Base-by-base conservation (phyloP, 2,888 invertebrate species). In the Notodonta dromedarius region DNA sequence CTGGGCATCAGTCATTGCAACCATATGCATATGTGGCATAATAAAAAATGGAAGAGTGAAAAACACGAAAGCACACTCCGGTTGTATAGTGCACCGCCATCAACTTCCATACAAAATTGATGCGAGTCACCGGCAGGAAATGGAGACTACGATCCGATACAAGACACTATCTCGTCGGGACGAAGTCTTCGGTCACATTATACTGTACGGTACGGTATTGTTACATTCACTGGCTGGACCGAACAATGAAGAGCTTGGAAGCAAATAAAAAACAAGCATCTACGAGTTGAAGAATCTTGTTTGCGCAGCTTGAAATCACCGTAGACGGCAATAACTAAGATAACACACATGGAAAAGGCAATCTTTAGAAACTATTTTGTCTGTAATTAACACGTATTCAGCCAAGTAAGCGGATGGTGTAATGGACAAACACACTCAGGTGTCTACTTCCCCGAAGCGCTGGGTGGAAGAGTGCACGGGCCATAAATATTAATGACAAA, bases 401-500 rank as follows among this genome's bases (percentile, higher is more conserved):
- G 40, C 58, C 63, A 63, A 64, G 76, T 70, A 76, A 64, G 69
- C 73, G 80, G 74, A 74, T 79, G 80, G 84, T 79, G 78, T 80
- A 87, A 86, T 85, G 84, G 84, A 85, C 83, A 87, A 87, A 84
- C 86, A 81, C 80, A 77, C 82, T 80, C 78, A 85, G 83, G 84
- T 84, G 82, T 73, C 72, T 80, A 78, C 82, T 89, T 90, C 89
- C 85, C 79, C 84, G 88, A 88, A 89, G 85, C 83, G 85, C 75
- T 84, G 74, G 81, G 77, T 84, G 80, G 83, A 86, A 84, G 85
- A 87, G 85, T 83, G 86, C 76, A 75, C 84, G 76, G 73, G 75
- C 85, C 85, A 91, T 92, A 90, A 92, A 92, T 92, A 93, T 93
- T 91, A 89, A 93, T 92, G 90, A 88, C 89, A 86, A 86, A 85